These are phyloP conservation scores for Drosophila melanica DNA, from an alignment of 1,140 invertebrate species.

Conservation along the genomic window DNA sequence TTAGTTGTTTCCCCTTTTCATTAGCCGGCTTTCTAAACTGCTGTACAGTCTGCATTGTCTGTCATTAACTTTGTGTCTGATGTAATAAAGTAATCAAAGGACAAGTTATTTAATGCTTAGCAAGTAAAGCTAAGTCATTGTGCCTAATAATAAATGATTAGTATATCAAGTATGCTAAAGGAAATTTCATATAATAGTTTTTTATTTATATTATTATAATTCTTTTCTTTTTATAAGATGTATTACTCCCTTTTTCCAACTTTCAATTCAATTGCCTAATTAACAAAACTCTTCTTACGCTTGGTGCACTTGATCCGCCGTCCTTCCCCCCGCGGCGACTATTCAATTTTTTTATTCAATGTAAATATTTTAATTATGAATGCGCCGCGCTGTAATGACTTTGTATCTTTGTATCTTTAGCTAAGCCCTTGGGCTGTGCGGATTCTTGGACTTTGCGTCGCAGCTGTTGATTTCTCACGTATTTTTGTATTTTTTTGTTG, in stretches of 20 bases:
- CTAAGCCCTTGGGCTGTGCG: conserved; percentile 11
- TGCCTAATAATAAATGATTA: no score
- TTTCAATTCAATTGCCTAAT: conserved; percentile 39
- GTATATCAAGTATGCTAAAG: no score
- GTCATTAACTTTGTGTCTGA: background rate
- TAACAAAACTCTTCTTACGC: conserved; percentile 52
- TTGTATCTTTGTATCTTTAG: conserved; percentile 72
- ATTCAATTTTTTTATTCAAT: conserved; percentile 16
- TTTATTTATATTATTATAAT: no score
- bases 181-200: no score
- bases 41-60: conserved; percentile 16
- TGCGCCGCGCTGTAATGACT: conserved; percentile 69
- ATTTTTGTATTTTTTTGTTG: conserved; percentile 16
- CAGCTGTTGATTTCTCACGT: conserved; percentile 68
- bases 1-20: background rate
- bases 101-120: background rate
- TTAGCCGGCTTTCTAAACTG: background rate
- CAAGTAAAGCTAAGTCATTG: background rate
- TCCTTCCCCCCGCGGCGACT: background rate
- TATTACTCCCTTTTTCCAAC: background rate
- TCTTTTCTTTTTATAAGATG: background rate
- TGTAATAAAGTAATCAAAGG: conserved; percentile 6
- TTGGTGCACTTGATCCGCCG: conserved; percentile 37
- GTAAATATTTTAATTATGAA: conserved; percentile 78
- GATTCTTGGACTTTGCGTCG: background rate